These are phyloP conservation scores for Botia kubotai DNA, from an alignment of 2,797 vertebrate species.

Conservation along the genomic window DNA sequence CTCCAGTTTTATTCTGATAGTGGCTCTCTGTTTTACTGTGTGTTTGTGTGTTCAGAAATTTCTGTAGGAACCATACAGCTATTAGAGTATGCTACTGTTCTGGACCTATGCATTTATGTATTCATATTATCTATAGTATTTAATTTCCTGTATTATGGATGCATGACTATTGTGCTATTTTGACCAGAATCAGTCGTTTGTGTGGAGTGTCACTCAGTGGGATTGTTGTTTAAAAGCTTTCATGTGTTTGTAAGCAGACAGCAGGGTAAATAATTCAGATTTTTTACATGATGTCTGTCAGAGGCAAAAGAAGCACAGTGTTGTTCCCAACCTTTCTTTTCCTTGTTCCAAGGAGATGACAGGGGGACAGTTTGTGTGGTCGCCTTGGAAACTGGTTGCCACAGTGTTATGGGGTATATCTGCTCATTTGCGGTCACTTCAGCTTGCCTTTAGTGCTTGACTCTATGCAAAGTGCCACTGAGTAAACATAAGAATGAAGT, in stretches of 20 bases:
- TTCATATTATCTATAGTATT: too few relatives aligned
- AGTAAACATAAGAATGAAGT: not conserved
- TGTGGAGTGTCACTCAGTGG: slow-evolving; percentile 64
- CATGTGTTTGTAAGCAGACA: slow-evolving; percentile 71
- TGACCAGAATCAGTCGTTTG: slow-evolving; percentile 72
- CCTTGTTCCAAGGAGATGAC: not conserved
- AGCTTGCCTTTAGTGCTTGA: slow-evolving; percentile 18
- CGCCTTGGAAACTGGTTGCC: slow-evolving; percentile 37
- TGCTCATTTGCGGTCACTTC: slow-evolving; percentile 55
- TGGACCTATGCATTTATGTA: slow-evolving; percentile 39
- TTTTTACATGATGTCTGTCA: slow-evolving; percentile 70
- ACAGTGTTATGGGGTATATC: slow-evolving; percentile 45
- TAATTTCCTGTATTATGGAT: slow-evolving; percentile 59
- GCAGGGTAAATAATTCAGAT: slow-evolving; percentile 74
- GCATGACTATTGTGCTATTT: slow-evolving; percentile 25
- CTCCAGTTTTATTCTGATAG: not conserved
- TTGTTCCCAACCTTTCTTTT: slow-evolving; percentile 1
- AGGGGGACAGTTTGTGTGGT: slow-evolving; percentile 47
- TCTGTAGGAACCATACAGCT: slow-evolving; percentile 29
- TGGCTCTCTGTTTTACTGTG: not conserved
- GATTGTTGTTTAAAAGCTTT: slow-evolving; percentile 78
- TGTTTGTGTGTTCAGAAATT: slow-evolving; percentile 67
- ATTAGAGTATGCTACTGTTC: slow-evolving; percentile 40
- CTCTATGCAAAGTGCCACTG: not conserved
- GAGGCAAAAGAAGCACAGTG: slow-evolving; percentile 60